Conservation (phyloP, 2,113 vertebrate genomes). For the Corythornis vintsioides region DNA sequence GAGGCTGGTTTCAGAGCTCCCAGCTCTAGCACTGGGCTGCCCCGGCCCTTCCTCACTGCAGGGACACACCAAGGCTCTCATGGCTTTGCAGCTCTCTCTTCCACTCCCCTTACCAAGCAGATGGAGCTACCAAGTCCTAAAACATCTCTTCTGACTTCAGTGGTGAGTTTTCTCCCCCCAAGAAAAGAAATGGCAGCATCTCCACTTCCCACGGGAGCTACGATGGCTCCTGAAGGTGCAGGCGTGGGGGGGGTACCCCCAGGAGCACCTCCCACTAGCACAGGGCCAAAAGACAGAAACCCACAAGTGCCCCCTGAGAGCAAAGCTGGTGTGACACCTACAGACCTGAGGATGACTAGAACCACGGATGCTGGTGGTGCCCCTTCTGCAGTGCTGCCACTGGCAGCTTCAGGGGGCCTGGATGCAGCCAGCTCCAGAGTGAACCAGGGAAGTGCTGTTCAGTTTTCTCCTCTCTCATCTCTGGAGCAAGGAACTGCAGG, state of each 20-base stretch:
- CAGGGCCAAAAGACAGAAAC: background rate
- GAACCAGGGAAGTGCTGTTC: rapidly evolving
- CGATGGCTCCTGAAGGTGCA: background rate
- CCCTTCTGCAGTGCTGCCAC: background rate
- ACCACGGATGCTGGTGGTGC: background rate
- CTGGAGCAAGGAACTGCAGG: background rate
- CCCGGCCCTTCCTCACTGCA: background rate
- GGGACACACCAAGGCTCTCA: background rate
- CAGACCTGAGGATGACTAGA: background rate
- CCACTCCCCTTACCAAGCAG: background rate
- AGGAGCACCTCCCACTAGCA: rapidly evolving
- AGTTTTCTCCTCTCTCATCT: background rate
- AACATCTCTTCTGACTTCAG: background rate
- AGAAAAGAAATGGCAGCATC: background rate
- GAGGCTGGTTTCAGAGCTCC: background rate
- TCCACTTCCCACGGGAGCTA: background rate
- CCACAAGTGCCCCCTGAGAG: background rate
- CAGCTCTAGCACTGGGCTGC: background rate
- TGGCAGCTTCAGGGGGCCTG: background rate
- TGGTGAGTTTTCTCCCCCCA: rapidly evolving
- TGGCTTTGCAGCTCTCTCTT: background rate
- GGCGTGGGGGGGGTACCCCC: background rate
- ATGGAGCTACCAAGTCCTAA: background rate
- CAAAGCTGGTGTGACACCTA: background rate
- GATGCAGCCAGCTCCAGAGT: background rate